phyloP scores from a whole-genome alignment of 2,113 vertebrate species.

The Hepsetus odoe region DNA sequence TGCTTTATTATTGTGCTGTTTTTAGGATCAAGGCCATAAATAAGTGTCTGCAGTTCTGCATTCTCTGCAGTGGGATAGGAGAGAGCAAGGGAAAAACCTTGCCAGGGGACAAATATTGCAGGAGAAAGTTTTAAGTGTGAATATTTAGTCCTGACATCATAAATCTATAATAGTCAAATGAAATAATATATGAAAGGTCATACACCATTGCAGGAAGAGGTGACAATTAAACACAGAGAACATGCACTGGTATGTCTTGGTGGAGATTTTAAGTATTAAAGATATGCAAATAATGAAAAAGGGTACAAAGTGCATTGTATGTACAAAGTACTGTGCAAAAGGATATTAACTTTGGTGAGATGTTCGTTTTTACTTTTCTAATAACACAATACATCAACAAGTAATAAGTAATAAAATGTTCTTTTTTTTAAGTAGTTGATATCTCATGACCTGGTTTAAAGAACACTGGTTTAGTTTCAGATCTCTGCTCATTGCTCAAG shows the following conservation, averaged over 20 bases:
- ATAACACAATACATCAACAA: too few relatives aligned
- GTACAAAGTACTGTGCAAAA: too few relatives aligned
- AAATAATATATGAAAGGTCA: not conserved
- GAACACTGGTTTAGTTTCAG: too few relatives aligned
- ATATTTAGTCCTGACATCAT: not conserved
- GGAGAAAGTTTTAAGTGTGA: conserved; percentile 4
- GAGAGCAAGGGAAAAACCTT: conserved; percentile 7
- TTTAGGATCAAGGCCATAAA: conserved; percentile 46
- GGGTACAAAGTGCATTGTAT: too few relatives aligned
- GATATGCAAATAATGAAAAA: too few relatives aligned
- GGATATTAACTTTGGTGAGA: too few relatives aligned
- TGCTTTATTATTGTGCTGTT: conserved; percentile 42
- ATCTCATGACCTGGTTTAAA: too few relatives aligned
- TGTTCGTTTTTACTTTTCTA: too few relatives aligned
- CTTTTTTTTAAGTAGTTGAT: too few relatives aligned
- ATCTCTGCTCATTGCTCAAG: too few relatives aligned
- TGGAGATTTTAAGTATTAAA: too few relatives aligned
- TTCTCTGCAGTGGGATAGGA: conserved; percentile 1
- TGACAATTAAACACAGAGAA: not conserved
- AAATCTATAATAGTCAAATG: not conserved
- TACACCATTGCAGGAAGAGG: not conserved
- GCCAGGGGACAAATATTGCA: not conserved
- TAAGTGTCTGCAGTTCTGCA: conserved; percentile 6
- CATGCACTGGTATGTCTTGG: not conserved
- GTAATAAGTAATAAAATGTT: too few relatives aligned